phyloP scores from a whole-genome alignment of 2,797 vertebrate genomes.

The Aphelocoma californica region DNA sequence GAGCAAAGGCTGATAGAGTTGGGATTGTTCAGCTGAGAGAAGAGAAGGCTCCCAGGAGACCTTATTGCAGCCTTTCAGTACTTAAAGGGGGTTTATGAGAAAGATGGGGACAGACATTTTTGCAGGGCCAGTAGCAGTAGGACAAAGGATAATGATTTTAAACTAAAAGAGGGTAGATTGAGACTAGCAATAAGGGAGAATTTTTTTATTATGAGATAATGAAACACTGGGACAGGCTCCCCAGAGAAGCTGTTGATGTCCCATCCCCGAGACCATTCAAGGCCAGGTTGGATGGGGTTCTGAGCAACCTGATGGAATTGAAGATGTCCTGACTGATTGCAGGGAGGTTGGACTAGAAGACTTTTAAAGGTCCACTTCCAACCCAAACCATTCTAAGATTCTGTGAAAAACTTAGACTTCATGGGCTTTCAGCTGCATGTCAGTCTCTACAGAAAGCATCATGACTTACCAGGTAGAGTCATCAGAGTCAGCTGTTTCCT shows the following conservation, averaged over 20 bases:
- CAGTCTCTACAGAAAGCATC: neutral
- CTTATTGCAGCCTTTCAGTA: neutral
- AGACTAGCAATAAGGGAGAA: neutral
- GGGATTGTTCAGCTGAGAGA: neutral
- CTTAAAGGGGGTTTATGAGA: neutral
- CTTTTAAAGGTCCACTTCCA: neutral
- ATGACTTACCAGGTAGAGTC: neutral
- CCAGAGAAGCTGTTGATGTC: neutral
- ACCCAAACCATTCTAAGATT: neutral
- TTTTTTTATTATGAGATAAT: neutral
- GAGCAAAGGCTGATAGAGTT: neutral
- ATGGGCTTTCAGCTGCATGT: neutral
- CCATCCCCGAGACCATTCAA: neutral
- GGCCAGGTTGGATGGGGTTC: neutral
- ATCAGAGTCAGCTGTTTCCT: neutral
- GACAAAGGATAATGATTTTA: neutral
- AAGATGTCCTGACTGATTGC: neutral
- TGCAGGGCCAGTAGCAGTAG: too few relatives aligned
- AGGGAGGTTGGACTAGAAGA: neutral
- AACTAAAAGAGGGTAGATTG: neutral
- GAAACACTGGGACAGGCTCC: fast-evolving
- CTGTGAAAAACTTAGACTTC: neutral
- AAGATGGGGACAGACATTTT: neutral
- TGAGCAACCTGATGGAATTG: neutral
- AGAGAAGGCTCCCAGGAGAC: neutral